Evolutionary conservation across 2,113 vertebrate genomes (phyloP), one percentile per base, ranked within the genome.

Genomic region (Tragelaphus imberbis): DNA sequence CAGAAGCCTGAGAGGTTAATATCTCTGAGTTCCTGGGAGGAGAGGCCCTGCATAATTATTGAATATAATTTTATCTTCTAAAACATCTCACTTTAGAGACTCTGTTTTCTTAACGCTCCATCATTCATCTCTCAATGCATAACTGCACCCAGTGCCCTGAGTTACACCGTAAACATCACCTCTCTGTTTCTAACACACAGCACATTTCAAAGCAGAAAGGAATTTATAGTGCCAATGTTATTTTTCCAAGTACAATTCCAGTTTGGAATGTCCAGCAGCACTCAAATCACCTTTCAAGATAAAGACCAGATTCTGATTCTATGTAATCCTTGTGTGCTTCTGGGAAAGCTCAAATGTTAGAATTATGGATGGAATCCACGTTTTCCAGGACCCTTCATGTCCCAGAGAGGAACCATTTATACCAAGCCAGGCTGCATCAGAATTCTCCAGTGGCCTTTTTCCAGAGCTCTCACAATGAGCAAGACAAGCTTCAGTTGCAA

Each of bases 161-260:
- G 88, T 82, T 96, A 96, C 77, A 36, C 75, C 47, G 23, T 88
- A 94, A 97, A 97, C 96, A 96, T 47, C 53, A 92, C 71, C 44
- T 90, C 93, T 89, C 61, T 80, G 80, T 89, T 92, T 95, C 85
- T 97, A 92, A 94, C 23, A 85, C 65, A 95, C 92, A 96, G 30
- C 40, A 58, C 91, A 93, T 85, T 97, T 98, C 95, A 97, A 51
- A 87, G 87, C 75, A 95, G 80, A 80, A 87, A 98, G 94, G 95
- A 97, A 96, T 97, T 96, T 96, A 95, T 81, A 88, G 87, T 47
- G 28, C 63, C 79, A 68, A 40, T 85, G 84, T 55, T 95, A 95
- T 95, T 97, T 97, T 98, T 97, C 96, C 95, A 93, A 65, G 84
- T 58, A 30, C 92, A 87, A 44, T 30, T 91, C 87, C 97, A 95